Base-by-base conservation (phyloP, 2,113 vertebrate species). In the Phocoena phocoena region DNA sequence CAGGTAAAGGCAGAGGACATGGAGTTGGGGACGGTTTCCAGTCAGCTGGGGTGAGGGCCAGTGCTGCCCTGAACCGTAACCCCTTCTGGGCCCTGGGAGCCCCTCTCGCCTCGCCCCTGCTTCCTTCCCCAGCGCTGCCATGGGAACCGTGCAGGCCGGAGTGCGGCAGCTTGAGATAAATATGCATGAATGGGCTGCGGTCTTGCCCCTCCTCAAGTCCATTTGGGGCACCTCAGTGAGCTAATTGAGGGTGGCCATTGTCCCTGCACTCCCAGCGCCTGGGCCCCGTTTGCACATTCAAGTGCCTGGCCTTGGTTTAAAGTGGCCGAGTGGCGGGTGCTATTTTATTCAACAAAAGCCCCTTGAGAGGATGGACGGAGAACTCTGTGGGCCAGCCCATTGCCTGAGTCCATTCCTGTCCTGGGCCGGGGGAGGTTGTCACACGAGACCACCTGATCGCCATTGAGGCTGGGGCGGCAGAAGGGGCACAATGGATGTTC, bases 231-330 rank as follows among this genome's bases (percentile, higher is more conserved):
- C 98, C 98, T 98, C 98, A 98, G 98, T 98, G 98, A 99, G 98
- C 98, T 99, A 98, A 99, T 98, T 98, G 99, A 99, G 98, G 98
- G 98, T 70, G 97, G 98, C 98, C 98, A 96, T 99, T 99, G 98
- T 99, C 97, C 98, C 97, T 96, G 96, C 87, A 76, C 98, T 97
- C 98, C 98, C 98, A 96, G 98, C 73, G 97, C 98, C 95, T 96
- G 97, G 97, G 95, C 98, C 98, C 98, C 96, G 93, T 99, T 98
- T 99, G 98, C 98, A 98, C 98, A 98, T 98, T 99, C 98, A 98
- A 99, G 98, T 98, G 97, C 98, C 98, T 97, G 98, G 98, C 98
- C 98, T 98, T 97, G 96, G 98, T 98, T 98, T 98, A 99, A 99
- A 98, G 98, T 98, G 98, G 98, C 98, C 98, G 97, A 99, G 98